Evolutionary conservation across 2,888 invertebrate genomes (phyloP), one percentile per base, ranked within the genome.

Genomic region (Eupeodes latifasciatus): DNA sequence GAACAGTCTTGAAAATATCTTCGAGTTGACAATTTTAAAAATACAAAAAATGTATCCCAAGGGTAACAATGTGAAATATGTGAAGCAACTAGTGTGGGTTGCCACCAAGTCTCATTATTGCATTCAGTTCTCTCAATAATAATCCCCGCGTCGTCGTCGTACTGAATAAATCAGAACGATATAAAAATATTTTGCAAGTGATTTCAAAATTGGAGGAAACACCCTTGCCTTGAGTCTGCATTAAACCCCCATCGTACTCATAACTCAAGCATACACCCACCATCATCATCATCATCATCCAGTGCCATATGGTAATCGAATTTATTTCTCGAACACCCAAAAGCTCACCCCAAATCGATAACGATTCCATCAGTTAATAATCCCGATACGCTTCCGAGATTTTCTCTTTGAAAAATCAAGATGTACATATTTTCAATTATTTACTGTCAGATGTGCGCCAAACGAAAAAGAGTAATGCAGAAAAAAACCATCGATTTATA

Each of bases 341-440:
- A 72, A 27, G 27, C 27, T 27, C 40, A 2, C 47, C 47, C n/a
- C 47, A 59, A 57, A 49, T 47, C 59, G 34, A 72, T 72, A 72
- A 72, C 59, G 72, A 47, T 59, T 27, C 72, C 57, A 59, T 72
- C 72, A 72, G 72, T 59, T 72, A 57, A 72, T 59, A 72, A 72
- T 59, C 47, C 57, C 59, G 57, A 59, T 72, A 72, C 14, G 34
- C 72, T 59, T 59, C 57, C 34, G 40, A 59, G 34, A 72, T 59
- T 72, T 72, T 72, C 7, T 19, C 47, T 47, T 47, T 62, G 36
- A 19, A 72, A 57, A 72, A 72, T 72, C 72, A 72, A 72, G 47
- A 72, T 72, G 44, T 64, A 57, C 57, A 19, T 61, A 80, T 80
- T 80, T 80, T 72, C 79, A 80, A 80, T 80, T 62, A 80, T 72